phyloP scores from a whole-genome alignment of 2,888 invertebrate genomes.

The Melipona bicolor region DNA sequence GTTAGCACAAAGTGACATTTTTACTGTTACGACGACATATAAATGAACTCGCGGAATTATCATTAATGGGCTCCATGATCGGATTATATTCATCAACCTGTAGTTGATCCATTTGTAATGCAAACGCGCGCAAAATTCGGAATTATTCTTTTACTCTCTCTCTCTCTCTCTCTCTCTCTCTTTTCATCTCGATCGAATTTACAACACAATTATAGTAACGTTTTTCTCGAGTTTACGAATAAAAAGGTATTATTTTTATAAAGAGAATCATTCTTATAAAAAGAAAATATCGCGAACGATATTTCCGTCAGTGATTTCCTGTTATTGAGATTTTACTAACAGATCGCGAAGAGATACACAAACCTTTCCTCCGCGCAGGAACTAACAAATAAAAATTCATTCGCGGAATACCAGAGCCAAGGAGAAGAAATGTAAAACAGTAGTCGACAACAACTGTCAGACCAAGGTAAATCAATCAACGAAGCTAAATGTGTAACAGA shows the following conservation, averaged over 20 bases:
- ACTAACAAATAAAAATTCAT: slow-evolving; percentile 20
- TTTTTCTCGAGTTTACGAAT: neutral
- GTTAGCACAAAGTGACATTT: slow-evolving; percentile 23
- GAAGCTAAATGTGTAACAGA: slow-evolving; percentile 38
- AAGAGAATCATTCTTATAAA: neutral
- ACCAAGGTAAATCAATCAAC: slow-evolving; percentile 49
- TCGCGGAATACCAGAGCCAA: slow-evolving; percentile 34
- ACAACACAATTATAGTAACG: too few relatives aligned
- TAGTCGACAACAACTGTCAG: slow-evolving; percentile 4
- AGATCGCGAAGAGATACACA: neutral
- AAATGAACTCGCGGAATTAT: slow-evolving; percentile 27
- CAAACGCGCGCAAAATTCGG: too few relatives aligned
- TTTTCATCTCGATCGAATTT: too few relatives aligned
- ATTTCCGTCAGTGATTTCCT: slow-evolving; percentile 6
- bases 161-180: too few relatives aligned
- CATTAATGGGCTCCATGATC: slow-evolving; percentile 21
- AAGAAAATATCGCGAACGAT: neutral
- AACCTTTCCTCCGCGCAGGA: neutral
- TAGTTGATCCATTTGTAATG: neutral
- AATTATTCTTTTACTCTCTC: neutral
- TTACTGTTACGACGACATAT: neutral
- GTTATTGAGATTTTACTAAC: slow-evolving; percentile 1
- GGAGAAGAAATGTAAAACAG: slow-evolving; percentile 32
- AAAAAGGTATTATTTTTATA: neutral
- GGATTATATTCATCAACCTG: slow-evolving; percentile 39